Evolutionary conservation across 2,113 vertebrate genomes (phyloP).

Genomic region (Heterotis niloticus): DNA sequence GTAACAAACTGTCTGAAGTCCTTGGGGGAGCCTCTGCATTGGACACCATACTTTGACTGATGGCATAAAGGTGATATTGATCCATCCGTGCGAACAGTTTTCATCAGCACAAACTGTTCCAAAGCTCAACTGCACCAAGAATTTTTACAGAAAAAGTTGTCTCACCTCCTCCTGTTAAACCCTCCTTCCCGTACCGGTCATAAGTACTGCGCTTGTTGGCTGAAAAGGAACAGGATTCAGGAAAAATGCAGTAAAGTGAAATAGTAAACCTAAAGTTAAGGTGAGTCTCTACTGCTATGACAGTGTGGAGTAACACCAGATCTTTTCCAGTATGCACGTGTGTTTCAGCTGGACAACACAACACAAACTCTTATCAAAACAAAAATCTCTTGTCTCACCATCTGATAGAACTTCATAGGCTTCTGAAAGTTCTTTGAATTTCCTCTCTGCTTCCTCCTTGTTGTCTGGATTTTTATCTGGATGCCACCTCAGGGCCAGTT

Average conservation of each 20-base stretch:
- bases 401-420: conserved; percentile 94
- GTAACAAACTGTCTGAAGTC: no score
- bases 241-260: not conserved
- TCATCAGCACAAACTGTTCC: no score
- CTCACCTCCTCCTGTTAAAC: conserved; percentile 66
- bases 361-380: not conserved
- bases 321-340: not conserved
- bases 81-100: no score
- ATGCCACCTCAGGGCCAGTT: conserved; percentile 88
- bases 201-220: conserved; percentile 83
- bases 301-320: no score
- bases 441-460: conserved; percentile 86
- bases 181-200: conserved; percentile 88
- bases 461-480: conserved; percentile 96
- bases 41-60: no score
- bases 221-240: conserved; percentile 47
- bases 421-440: conserved; percentile 91
- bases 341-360: not conserved
- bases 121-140: no score
- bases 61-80: no score
- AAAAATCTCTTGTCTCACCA: conserved; percentile 55
- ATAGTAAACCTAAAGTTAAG: not conserved
- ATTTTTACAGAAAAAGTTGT: not conserved
- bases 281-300: no score
- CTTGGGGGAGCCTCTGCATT: no score